Evolutionary conservation across 2,113 vertebrate species (phyloP).

Genomic region (Eonycteris spelaea): DNA sequence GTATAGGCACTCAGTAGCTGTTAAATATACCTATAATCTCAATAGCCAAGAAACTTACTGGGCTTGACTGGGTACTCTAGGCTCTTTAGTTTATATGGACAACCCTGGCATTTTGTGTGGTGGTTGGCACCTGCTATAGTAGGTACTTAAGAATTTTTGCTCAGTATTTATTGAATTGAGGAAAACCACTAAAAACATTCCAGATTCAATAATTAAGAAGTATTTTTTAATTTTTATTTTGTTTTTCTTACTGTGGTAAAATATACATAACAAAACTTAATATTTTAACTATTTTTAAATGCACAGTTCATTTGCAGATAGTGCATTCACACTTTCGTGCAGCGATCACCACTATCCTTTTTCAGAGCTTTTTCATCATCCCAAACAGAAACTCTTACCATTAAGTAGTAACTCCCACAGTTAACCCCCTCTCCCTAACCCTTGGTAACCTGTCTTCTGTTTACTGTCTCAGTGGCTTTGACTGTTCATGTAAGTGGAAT

Average conservation of each 20-base stretch:
- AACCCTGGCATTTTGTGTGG: neutral
- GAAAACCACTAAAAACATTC: slow-evolving; percentile 15
- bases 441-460: neutral
- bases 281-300: slow-evolving; percentile 7
- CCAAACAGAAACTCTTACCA: neutral
- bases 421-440: neutral
- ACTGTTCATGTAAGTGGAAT: neutral
- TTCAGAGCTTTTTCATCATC: slow-evolving; percentile 34
- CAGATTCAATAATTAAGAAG: slow-evolving; percentile 2
- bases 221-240: neutral
- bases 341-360: neutral
- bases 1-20: neutral
- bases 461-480: neutral
- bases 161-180: slow-evolving; percentile 11
- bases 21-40: neutral
- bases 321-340: neutral
- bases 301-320: neutral
- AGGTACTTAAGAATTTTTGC: neutral
- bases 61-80: neutral
- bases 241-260: slow-evolving; percentile 34
- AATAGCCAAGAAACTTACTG: neutral
- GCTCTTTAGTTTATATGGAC: neutral
- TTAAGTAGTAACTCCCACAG: neutral
- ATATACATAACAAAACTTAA: neutral
- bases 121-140: neutral